phyloP scores from a whole-genome alignment of 2,888 invertebrate species.

The Octodonta nipae region DNA sequence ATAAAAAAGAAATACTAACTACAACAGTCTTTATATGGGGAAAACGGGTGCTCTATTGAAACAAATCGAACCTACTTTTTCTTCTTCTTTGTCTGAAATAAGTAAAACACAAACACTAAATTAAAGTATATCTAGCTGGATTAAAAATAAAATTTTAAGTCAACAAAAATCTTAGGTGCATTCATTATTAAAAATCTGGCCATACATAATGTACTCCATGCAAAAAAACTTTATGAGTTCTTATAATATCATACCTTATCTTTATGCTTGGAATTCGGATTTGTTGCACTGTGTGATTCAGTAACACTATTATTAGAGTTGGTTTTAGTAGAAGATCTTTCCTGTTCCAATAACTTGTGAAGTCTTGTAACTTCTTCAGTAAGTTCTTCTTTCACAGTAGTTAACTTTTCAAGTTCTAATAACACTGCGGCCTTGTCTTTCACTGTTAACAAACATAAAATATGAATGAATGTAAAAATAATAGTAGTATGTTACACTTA shows the following conservation, averaged over 20 bases:
- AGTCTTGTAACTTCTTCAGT: slow-evolving; percentile 55
- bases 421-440: slow-evolving; percentile 66
- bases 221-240: too few relatives aligned
- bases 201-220: too few relatives aligned
- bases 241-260: slow-evolving; percentile 3
- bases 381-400: slow-evolving; percentile 56
- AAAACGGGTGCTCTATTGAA: too few relatives aligned
- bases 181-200: too few relatives aligned
- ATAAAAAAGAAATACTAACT: too few relatives aligned
- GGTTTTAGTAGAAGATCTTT: slow-evolving; percentile 42
- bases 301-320: slow-evolving; percentile 24
- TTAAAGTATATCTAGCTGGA: too few relatives aligned
- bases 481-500: slow-evolving; percentile 13
- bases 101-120: too few relatives aligned
- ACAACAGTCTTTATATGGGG: too few relatives aligned
- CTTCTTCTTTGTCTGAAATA: too few relatives aligned
- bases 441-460: slow-evolving; percentile 43
- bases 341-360: slow-evolving; percentile 61
- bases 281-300: slow-evolving; percentile 7
- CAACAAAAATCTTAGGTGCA: too few relatives aligned
- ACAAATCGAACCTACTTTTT: too few relatives aligned
- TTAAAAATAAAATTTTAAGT: too few relatives aligned
- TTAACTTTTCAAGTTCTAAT: slow-evolving; percentile 56
- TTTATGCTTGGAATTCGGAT: slow-evolving; percentile 13
- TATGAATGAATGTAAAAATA: neutral